These are phyloP conservation scores for Scaptomyza graminum DNA, from an alignment of 1,140 invertebrate genomes.

Conservation along the genomic window DNA sequence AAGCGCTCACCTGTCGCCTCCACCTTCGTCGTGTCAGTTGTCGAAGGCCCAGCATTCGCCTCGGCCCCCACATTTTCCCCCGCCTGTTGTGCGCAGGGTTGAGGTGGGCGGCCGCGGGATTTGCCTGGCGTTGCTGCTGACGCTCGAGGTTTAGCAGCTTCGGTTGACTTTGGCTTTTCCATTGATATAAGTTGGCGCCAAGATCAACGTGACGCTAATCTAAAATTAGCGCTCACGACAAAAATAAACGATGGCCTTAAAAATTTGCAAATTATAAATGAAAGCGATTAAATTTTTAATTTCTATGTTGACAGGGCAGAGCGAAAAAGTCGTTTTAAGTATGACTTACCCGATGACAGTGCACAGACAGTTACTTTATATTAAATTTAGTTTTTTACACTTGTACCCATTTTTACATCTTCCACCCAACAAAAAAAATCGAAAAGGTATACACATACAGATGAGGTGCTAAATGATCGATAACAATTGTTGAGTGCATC, in stretches of 20 bases:
- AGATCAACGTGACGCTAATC: conserved; percentile 7
- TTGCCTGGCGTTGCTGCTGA: conserved; percentile 9
- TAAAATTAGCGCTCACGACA: conserved; percentile 10
- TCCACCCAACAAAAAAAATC: conserved; percentile 5
- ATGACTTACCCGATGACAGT: not conserved
- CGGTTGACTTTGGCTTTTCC: conserved; percentile 4
- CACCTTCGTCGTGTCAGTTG: no score
- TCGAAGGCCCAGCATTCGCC: not conserved
- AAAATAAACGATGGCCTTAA: conserved; percentile 12
- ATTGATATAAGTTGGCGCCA: conserved; percentile 24
- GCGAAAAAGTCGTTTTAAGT: not conserved
- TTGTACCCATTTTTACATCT: conserved; percentile 11
- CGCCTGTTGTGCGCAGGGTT: not conserved
- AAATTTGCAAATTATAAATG: conserved; percentile 3
- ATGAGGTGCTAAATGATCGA: not conserved
- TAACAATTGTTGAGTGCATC: not conserved
- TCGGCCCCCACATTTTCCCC: not conserved
- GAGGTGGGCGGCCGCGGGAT: conserved; percentile 7
- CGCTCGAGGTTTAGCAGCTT: not conserved
- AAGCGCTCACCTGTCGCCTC: no score
- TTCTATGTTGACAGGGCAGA: not conserved
- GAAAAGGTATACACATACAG: not conserved
- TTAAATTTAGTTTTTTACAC: conserved; percentile 26
- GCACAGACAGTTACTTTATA: conserved; percentile 1
- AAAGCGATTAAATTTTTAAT: no score